Conservation (phyloP, 2,113 vertebrate species). For the Agelaius tricolor region DNA sequence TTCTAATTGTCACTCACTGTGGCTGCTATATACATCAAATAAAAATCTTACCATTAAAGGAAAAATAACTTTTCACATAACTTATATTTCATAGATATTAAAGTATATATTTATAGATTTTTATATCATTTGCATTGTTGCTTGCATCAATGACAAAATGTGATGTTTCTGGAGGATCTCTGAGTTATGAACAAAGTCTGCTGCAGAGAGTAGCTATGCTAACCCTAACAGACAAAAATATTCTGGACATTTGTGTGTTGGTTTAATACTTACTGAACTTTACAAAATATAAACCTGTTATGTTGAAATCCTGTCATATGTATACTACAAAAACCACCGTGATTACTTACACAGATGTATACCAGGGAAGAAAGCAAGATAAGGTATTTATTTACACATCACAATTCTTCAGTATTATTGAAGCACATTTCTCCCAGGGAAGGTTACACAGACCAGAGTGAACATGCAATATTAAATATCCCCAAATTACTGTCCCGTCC, state of each 20-base stretch:
- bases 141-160: background rate
- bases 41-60: background rate
- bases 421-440: background rate
- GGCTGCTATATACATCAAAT: background rate
- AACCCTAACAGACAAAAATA: background rate
- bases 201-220: background rate
- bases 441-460: background rate
- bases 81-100: background rate
- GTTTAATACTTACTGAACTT: background rate
- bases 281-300: background rate
- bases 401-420: rapidly evolving
- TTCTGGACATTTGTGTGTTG: background rate
- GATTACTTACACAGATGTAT: too few species aligned
- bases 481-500: background rate
- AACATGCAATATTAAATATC: rapidly evolving
- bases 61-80: background rate
- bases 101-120: background rate
- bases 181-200: background rate
- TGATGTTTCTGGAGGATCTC: background rate
- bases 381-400: background rate
- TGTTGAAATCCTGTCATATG: background rate
- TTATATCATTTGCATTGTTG: background rate
- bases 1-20: background rate
- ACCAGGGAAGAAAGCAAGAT: background rate
- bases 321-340: rapidly evolving